phyloP scores from a whole-genome alignment of 2,113 vertebrate species.

The Phocoena sinus region DNA sequence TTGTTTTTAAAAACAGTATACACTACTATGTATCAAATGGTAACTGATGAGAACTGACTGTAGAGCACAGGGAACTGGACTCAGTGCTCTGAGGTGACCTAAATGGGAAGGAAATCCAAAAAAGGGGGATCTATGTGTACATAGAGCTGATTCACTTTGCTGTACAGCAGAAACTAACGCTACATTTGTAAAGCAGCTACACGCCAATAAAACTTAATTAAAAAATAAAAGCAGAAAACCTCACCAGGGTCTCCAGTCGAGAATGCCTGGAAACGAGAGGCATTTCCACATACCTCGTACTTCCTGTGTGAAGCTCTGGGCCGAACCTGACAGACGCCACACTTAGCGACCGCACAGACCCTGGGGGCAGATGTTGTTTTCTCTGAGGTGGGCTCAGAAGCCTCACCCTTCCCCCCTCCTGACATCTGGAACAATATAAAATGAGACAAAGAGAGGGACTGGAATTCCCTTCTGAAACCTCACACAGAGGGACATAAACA shows the following conservation, averaged over 20 bases:
- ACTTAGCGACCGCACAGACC: rapidly evolving
- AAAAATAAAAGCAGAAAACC: too few species aligned
- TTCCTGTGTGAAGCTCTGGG: rapidly evolving
- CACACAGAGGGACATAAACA: rapidly evolving
- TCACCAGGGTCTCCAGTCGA: not conserved
- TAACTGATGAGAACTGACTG: too few species aligned
- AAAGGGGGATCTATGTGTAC: too few species aligned
- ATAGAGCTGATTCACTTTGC: too few species aligned
- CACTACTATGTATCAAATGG: too few species aligned
- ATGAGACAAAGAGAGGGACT: not conserved
- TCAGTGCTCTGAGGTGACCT: too few species aligned
- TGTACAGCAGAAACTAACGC: too few species aligned
- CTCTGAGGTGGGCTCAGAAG: not conserved
- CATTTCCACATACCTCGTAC: rapidly evolving
- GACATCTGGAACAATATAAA: not conserved
- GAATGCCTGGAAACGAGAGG: not conserved
- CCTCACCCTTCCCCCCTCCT: rapidly evolving
- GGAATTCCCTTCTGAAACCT: not conserved
- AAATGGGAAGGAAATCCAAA: too few species aligned
- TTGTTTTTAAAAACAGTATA: not conserved
- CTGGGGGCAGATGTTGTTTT: not conserved
- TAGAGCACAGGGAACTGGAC: too few species aligned
- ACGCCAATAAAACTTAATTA: too few species aligned
- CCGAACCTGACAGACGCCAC: rapidly evolving
- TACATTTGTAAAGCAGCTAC: too few species aligned